Evolutionary conservation across 2,888 invertebrate genomes (phyloP), one percentile per base, ranked within the genome.

Genomic region (Habroteleia sp.): DNA sequence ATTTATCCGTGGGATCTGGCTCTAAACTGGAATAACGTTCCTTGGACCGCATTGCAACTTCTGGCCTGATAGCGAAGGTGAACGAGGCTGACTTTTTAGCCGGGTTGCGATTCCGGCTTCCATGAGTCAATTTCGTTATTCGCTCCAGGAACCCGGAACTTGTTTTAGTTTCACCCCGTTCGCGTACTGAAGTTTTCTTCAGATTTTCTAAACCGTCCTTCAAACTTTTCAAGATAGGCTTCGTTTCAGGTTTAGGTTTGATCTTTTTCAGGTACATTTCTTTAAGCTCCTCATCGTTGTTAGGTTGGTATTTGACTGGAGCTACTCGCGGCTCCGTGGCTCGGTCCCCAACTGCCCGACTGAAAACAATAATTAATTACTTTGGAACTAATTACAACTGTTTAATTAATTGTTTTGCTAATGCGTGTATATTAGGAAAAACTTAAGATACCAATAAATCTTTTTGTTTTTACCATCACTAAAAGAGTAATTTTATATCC

Each of bases 21-120:
- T 88, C 88, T 37, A 88, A 75, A 75, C 88, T 88, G 69, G 86
- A 87, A 63, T 88, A 88, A 1, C 85, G 82, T 39, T 87, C 87
- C 65, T 85, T 84, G 7, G 85, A 84, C 1, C 77, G 74, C 79
- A 88, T 86, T 25, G 86, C 84, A 10, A 88, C 73, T 75, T 87
- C 87, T 20, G 88, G 87, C 54, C 87, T 80, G 5, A 86, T 81
- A 1, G 87, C 88, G 60, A 87, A 89, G 13, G 89, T 88, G 62
- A 89, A 89, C n/a, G 89, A 89, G 0, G 89, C 89, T 0, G 89
- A 89, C 71, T 89, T 89, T 58, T 87, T 88, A 23, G 88, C 89
- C 0, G 87, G 87, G 56, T 86, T 87, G 27, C 87, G 82, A 42
- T 81, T 80, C 3, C 85, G 83, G n/a, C 80, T 81, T 2, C 84